Evolutionary conservation across 2,888 invertebrate species (phyloP).

Genomic region (Ophion ellenae): DNA sequence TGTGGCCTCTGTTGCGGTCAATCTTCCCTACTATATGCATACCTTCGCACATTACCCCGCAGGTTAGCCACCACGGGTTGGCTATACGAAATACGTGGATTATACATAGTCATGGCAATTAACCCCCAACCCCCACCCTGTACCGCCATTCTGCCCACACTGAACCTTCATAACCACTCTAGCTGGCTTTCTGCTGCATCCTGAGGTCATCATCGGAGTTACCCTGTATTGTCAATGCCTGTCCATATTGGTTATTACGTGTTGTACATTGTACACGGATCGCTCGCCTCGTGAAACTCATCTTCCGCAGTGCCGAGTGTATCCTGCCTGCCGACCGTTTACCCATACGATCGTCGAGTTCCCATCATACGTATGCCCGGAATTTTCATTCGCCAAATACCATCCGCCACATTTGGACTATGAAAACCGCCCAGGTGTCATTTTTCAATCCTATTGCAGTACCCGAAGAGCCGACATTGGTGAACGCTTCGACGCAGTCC

Average conservation of each 20-base stretch:
- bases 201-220: slow-evolving; percentile 30
- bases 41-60: slow-evolving; percentile 53
- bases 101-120: slow-evolving; percentile 59
- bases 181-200: slow-evolving; percentile 39
- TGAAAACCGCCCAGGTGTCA: background rate
- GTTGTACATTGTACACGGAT: slow-evolving; percentile 1
- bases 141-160: background rate
- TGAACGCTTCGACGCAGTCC: too few relatives aligned
- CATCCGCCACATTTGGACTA: background rate
- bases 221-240: slow-evolving; percentile 11
- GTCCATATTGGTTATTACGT: slow-evolving; percentile 23
- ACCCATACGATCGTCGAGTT: background rate
- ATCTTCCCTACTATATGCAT: slow-evolving; percentile 53
- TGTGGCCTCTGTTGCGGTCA: slow-evolving; percentile 51
- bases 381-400: background rate
- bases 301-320: background rate
- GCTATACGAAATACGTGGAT: slow-evolving; percentile 58
- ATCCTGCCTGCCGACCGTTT: background rate
- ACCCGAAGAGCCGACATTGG: background rate
- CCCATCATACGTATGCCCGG: background rate
- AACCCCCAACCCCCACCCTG: slow-evolving; percentile 41
- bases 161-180: slow-evolving; percentile 38
- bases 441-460: background rate
- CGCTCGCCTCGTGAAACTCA: slow-evolving; percentile 9
- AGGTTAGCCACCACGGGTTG: slow-evolving; percentile 43